Percentiles rank a stretch among this genome's conserved stretches.
Conservation (phyloP, 2,888 invertebrate species). For the Euzophera pinguis region DNA sequence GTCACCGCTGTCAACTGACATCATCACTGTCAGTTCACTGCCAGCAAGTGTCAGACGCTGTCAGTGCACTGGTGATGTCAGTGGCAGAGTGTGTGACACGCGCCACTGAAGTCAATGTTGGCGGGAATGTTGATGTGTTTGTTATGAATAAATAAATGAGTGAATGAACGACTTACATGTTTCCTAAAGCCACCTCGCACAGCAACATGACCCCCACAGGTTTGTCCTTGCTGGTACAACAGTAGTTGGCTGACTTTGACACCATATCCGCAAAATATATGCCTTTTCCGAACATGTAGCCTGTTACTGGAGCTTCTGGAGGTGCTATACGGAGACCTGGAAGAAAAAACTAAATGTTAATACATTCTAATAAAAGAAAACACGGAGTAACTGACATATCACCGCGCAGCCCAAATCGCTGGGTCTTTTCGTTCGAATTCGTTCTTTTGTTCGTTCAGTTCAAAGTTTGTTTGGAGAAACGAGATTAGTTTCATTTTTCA, state of each 20-base stretch:
- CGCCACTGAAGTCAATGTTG: constrained; percentile 25
- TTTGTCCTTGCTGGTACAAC: constrained; percentile 84
- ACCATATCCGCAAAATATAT: constrained; percentile 99
- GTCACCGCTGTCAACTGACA: neutral
- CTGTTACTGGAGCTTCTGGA: constrained; percentile 96
- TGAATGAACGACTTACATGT: constrained; percentile 93
- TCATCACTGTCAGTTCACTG: neutral
- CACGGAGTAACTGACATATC: no score
- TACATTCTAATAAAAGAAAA: no score
- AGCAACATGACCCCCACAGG: constrained; percentile 92
- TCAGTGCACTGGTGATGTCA: constrained; percentile 20
- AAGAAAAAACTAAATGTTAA: neutral
- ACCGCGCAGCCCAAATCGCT: no score
- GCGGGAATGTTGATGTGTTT: constrained; percentile 29
- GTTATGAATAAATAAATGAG: no score
- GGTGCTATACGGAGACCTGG: constrained; percentile 96
- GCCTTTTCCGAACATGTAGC: constrained; percentile 99
- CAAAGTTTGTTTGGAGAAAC: no score
- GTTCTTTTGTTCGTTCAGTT: no score
- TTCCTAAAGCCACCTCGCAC: constrained; percentile 97
- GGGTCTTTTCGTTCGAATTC: no score
- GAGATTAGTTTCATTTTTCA: no score
- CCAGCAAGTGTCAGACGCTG: neutral
- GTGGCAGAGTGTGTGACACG: constrained; percentile 19
- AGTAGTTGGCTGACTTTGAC: constrained; percentile 98